Evolutionary conservation across 2,113 vertebrate genomes (phyloP), one percentile per base, ranked within the genome.

Genomic region (Polypterus bichir): DNA sequence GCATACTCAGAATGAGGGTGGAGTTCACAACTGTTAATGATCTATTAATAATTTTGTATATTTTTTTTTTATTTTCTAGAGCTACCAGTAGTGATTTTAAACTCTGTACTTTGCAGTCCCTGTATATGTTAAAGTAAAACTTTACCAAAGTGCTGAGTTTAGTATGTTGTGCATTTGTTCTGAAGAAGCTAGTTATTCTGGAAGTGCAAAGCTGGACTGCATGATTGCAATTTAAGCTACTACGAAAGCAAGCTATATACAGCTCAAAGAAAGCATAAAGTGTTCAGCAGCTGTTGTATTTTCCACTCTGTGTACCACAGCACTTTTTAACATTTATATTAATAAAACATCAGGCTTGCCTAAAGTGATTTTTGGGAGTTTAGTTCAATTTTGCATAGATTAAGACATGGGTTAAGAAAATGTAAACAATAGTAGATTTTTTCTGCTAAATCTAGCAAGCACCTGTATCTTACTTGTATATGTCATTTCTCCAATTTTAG

Each of bases 201-300:
- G 7, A 52, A n/a, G 11, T 53, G 60, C 27, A 46, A 46, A 7
- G 49, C 49, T 11, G 51, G 49, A 7, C 8, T 11, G 10, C 6
- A 61, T 45, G 49, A 7, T 44, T 58, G 56, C 44, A 58, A 58
- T 58, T 58, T 58, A 27, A 58, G 11, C 27, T 7, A 52, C 44
- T 45, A 44, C 4, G 44, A 44, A 58, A n/a, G n/a, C 56, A 27
- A 7, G 47, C 9, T 61, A 61, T 47, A 6, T 9, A 49, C 6
- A 11, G n/a, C 49, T 46, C 46, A 9, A 27, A 4, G 5, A 4
- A 27, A 48, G 9, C 9, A 51, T 51, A 51, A 9, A 51, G 46
- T 61, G 8, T 49, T 49, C 44, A 6, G 48, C 59, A 61, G 48
- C 59, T 49, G 59, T 47, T 61, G 59, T 27, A 27, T 45, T 58